Base-by-base conservation (phyloP, 2,113 vertebrate species). In the Symphodus melops region DNA sequence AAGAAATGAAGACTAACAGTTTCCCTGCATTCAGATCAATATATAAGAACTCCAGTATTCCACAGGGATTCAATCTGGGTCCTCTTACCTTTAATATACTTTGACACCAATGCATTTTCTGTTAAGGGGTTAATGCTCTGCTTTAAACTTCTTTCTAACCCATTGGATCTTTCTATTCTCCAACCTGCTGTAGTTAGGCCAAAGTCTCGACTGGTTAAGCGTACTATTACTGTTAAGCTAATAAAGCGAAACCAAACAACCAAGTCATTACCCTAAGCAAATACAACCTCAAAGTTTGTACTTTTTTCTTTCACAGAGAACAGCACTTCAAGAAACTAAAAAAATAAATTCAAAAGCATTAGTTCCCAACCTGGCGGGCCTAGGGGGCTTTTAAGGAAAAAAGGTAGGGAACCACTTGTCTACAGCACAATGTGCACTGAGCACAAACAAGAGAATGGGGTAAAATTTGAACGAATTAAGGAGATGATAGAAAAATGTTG, bases 61-160 rank as follows among this genome's bases (percentile, higher is more conserved):
- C 72, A 75, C 79, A 60, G 14, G 55, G 72, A 72, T 51, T 56
- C 66, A 28, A 8, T 36, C 17, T 65, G 55, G 67, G 33, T 39
- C 20, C 39, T 14, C n/a, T 67, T 56, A 1, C 1, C 14, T 58
- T 58, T 51, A 8, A 19, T 14, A 17, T 19, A 5, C 46, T 48
- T 48, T 41, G 36, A 67, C 42, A 66, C 13, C 16, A 62, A 56
- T 9, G 1, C 25, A 51, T 14, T 21, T 16, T 5, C 20, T 28
- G 16, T 41, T 25, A 23, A 20, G 33, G 23, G 39, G 13, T 13
- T 49, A 8, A 63, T 68, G 19, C 21, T 68, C 9, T 64, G 28
- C 21, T 41, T 10, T 25, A 10, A 5, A 8, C 51, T 44, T 37
- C 23, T 13, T 64, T 64, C 20, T 56, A 13, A 55, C 7, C 20